These are phyloP conservation scores for Melanostigma gelatinosum DNA, from an alignment of 2,113 vertebrate species.

Conservation along the genomic window DNA sequence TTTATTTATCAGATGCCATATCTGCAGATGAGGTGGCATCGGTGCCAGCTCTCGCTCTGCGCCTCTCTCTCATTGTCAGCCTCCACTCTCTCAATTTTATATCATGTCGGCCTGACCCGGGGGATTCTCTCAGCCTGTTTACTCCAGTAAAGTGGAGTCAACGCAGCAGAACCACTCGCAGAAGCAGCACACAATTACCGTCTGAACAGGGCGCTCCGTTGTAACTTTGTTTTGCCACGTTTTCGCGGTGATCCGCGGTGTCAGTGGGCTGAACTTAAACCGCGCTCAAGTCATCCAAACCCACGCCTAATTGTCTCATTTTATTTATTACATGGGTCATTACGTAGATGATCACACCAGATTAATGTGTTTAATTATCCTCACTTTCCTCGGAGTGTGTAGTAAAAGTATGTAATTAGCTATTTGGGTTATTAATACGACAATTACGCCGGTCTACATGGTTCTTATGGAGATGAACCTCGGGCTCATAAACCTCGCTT, in stretches of 20 bases:
- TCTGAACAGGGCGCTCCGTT: conserved; percentile 46
- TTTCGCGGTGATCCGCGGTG: conserved; percentile 20
- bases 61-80: conserved; percentile 42
- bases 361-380: conserved; percentile 74
- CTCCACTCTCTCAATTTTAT: conserved; percentile 56
- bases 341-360: conserved; percentile 69
- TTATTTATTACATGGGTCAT: conserved; percentile 70
- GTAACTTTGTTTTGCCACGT: conserved; percentile 54
- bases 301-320: conserved; percentile 62
- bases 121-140: conserved; percentile 57
- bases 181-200: conserved; percentile 49
- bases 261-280: conserved; percentile 36
- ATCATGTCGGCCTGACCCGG: conserved; percentile 57
- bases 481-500: conserved; percentile 60
- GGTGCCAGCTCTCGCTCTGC: conserved; percentile 11
- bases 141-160: conserved; percentile 59
- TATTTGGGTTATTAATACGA: conserved; percentile 75
- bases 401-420: conserved; percentile 73
- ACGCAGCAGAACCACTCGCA: conserved; percentile 54
- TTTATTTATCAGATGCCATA: conserved; percentile 60
- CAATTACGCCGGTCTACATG: conserved; percentile 66
- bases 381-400: conserved; percentile 60
- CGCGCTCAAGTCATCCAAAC: conserved; percentile 48
- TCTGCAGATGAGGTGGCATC: conserved; percentile 46
- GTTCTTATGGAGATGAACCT: conserved; percentile 74